Evolutionary conservation across 2,888 invertebrate genomes (phyloP).

Genomic region (Drosophila ustulata): DNA sequence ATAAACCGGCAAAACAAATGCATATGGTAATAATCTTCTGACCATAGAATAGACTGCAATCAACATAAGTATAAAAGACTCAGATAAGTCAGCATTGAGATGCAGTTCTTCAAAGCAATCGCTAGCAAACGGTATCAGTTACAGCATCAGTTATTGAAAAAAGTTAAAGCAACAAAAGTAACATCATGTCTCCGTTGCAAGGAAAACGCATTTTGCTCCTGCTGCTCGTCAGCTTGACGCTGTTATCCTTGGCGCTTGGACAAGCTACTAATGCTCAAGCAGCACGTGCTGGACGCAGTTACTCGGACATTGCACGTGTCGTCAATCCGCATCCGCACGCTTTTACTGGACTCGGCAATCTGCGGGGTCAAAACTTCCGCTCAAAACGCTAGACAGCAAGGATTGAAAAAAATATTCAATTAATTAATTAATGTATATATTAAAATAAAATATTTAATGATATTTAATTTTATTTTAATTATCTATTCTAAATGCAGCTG

Average conservation of each 20-base stretch:
- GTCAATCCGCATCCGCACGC: slow-evolving; percentile 87
- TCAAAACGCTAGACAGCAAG: slow-evolving; percentile 50
- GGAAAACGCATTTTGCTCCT: slow-evolving; percentile 27
- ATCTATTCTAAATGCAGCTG: neutral
- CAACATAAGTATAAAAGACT: slow-evolving; percentile 58
- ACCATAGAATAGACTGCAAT: slow-evolving; percentile 15
- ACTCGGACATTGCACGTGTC: slow-evolving; percentile 90
- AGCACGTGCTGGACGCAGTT: slow-evolving; percentile 86
- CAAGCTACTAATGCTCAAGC: slow-evolving; percentile 30
- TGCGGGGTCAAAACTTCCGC: slow-evolving; percentile 88
- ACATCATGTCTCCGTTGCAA: slow-evolving; percentile 45
- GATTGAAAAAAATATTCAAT: neutral
- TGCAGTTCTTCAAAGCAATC: slow-evolving; percentile 52
- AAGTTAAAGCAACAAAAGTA: slow-evolving; percentile 24
- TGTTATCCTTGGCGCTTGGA: slow-evolving; percentile 24
- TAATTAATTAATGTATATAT: slow-evolving; percentile 3
- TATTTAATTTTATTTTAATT: neutral
- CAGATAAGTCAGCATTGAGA: slow-evolving; percentile 22
- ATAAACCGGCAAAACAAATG: slow-evolving; percentile 51
- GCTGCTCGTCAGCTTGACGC: slow-evolving; percentile 36
- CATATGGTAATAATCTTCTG: slow-evolving; percentile 42
- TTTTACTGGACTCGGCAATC: slow-evolving; percentile 83
- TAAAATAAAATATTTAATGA: neutral
- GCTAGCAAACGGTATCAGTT: neutral
- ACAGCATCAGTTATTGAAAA: neutral